Percentiles rank a stretch among this genome's conserved stretches.
These are phyloP conservation scores for Torymus tubicola DNA, from an alignment of 2,888 invertebrate species.

Conservation along the genomic window DNA sequence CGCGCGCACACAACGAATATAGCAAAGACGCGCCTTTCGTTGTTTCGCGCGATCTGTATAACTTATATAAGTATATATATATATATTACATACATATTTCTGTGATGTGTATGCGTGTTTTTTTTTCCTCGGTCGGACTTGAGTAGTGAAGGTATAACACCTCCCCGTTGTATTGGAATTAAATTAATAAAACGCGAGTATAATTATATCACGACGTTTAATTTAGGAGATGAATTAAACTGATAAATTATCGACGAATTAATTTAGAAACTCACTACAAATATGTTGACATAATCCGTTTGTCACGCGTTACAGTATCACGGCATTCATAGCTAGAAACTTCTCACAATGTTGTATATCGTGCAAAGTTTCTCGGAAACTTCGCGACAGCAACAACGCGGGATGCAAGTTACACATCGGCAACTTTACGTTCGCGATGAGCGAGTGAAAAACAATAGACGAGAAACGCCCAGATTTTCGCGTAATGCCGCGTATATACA, in stretches of 20 bases:
- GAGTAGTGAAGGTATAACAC: not conserved
- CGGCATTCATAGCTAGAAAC: constrained; percentile 47
- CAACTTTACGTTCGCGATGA: not conserved
- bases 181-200: not conserved
- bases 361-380: constrained; percentile 47
- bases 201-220: constrained; percentile 7
- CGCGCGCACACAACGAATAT: constrained; percentile 38
- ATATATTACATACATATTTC: constrained; percentile 42
- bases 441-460: constrained; percentile 20
- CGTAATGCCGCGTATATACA: not conserved
- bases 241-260: not conserved
- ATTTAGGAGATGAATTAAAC: not conserved
- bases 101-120: not conserved
- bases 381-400: constrained; percentile 29
- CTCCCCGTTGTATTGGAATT: not conserved
- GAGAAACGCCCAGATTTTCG: no score
- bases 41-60: constrained; percentile 33
- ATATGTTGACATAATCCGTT: constrained; percentile 38
- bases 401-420: constrained; percentile 20
- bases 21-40: constrained; percentile 30
- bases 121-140: not conserved
- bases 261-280: constrained; percentile 24
- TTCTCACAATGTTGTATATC: constrained; percentile 13
- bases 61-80: constrained; percentile 31
- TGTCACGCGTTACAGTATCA: constrained; percentile 36